Evolutionary conservation across 2,888 invertebrate species (phyloP), one percentile per base, ranked within the genome.

Genomic region (Perithous albicinctus): DNA sequence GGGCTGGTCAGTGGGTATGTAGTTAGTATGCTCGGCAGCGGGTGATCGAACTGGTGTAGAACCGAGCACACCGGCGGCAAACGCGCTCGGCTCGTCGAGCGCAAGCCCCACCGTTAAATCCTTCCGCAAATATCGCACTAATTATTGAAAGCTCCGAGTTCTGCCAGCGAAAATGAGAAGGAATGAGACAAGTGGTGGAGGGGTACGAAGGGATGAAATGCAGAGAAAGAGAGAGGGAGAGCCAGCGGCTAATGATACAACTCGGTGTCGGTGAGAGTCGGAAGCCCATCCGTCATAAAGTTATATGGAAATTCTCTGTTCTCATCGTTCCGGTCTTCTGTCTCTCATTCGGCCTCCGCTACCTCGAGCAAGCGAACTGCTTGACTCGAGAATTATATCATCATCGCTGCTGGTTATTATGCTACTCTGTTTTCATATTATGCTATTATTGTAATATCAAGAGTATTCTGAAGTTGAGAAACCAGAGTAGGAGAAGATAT

Each of bases 231-330:
- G 66, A 66, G 59, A 29, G 56, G 35, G 63, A 63, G 46, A 59
- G 20, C 56, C 35, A 15, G 56, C 18, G 70, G 75, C 82, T 82
- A 82, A 79, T 82, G 76, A 82, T 76, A 82, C 79, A 63, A 82
- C 76, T 82, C 61, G 54, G 63, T 29, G 75, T 75, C 59, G 70
- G 70, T 54, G 82, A 76, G 78, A 78, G 75, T 72, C 82, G 78
- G 78, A 82, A 82, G 61, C 82, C 72, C 82, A 82, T 82, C 76
- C 75, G 82, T 82, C 82, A 82, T 82, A 82, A 82, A 82, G 82
- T 82, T 82, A 82, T 82, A 82, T 79, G 79, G 76, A 67, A 72
- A 79, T 82, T 74, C 74, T 69, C 73, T 56, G 74, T 64, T 78
- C 41, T 56, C 73, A 81, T 74, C 61, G 23, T 79, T 67, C 70